Evolutionary conservation across 2,113 vertebrate species (phyloP), one percentile per base, ranked within the genome.

Genomic region (Rissa tridactyla): DNA sequence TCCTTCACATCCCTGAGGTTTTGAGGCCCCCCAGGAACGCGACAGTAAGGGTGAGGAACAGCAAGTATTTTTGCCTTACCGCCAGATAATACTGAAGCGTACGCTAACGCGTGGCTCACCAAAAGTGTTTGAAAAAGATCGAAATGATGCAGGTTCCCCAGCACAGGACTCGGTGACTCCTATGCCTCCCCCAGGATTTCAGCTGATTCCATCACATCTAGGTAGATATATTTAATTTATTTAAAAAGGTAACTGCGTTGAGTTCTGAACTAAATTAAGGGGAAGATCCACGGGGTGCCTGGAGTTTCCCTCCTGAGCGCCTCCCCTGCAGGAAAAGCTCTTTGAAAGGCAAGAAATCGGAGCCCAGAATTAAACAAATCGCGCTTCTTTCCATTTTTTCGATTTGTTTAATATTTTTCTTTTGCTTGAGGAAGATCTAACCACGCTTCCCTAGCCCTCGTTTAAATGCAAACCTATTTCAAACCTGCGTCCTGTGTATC

Each of bases 321-420:
- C 34, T 76, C 51, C 55, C 30, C 4, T 26, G 4, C 3, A 34
- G 69, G 61, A 90, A 82, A 90, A 82, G 5, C 11, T 49, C 32
- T 36, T 49, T 22, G 34, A 82, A 64, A 89, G 34, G 23, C 29
- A 36, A 44, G 49, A 52, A 62, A 58, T 38, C 64, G 12, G 40
- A 71, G 21, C 13, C 15, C 5, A 13, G 30, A 8, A 15, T 13
- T 9, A 57, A 83, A 57, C 1, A 51, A 55, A 40, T 26, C 1
- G 0, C 5, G 1, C 20, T 86, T 19, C 9, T n/a, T 32, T 23
- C 65, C 0, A 0, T 0, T 30, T 79, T 73, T 34, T 1, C 38
- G 5, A 22, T 15, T 5, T 16, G 16, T 58, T 54, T 44, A 11
- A 11, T 38, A 22, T 27, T 46, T 54, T 30, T 34, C 30, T 42